These are phyloP conservation scores for Ophiothrix spiculata DNA, from an alignment of 35 echinoderm and acorn worm species.

Conservation along the genomic window DNA sequence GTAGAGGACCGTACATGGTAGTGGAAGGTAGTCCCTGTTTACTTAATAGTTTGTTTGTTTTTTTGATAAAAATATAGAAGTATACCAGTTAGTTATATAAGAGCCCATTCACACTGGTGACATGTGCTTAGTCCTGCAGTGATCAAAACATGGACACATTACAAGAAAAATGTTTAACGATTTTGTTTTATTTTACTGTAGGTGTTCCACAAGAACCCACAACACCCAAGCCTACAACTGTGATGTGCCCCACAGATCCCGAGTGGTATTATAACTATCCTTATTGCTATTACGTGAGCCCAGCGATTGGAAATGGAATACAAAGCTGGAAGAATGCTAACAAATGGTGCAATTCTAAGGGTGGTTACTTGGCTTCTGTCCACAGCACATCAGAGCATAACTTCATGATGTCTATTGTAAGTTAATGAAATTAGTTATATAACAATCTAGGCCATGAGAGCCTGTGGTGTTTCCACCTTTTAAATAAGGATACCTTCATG, in stretches of 20 bases:
- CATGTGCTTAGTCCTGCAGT: too few relatives aligned
- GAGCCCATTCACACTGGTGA: too few relatives aligned
- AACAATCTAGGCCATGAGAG: too few relatives aligned
- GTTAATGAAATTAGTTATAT: too few relatives aligned
- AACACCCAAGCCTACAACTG: not conserved
- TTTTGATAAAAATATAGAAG: too few relatives aligned
- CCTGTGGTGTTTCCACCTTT: too few relatives aligned
- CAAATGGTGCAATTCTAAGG: not conserved
- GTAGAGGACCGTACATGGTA: too few relatives aligned
- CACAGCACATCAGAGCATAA: not conserved
- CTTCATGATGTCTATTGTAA: constrained; percentile 21
- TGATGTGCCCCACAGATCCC: not conserved
- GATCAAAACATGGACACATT: too few relatives aligned
- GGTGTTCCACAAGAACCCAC: not conserved
- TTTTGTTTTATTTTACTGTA: not conserved
- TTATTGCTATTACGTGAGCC: not conserved
- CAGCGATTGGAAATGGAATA: not conserved
- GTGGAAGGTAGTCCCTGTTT: too few relatives aligned
- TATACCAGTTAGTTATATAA: too few relatives aligned
- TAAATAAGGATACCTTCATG: too few relatives aligned
- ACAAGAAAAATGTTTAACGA: not conserved
- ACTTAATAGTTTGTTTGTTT: too few relatives aligned
- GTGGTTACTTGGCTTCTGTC: not conserved
- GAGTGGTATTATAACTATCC: not conserved
- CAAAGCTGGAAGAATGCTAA: not conserved